These are phyloP conservation scores for Cladopsammia gracilis DNA, from an alignment of 64 coral and sea anemone species.

Conservation along the genomic window DNA sequence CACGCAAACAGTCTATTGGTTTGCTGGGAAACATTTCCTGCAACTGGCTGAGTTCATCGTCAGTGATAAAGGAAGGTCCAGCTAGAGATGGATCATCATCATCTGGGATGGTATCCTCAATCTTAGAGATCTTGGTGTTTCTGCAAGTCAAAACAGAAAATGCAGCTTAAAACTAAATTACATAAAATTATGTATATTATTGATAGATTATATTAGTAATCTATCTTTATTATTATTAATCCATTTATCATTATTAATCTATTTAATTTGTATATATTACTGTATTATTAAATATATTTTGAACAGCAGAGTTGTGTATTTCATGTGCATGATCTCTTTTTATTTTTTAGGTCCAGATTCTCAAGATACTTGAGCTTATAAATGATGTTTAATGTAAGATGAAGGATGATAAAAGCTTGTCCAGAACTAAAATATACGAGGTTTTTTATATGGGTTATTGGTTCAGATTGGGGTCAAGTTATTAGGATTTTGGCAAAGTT, in stretches of 20 bases:
- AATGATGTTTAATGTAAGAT: conserved; percentile 18
- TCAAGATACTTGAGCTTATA: conserved; percentile 7
- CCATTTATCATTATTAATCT: too few species aligned
- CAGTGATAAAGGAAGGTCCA: conserved; percentile 14
- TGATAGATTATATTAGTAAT: too few species aligned
- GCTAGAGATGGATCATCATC: conserved; percentile 20
- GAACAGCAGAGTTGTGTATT: not conserved
- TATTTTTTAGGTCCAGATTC: not conserved
- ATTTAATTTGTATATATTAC: too few species aligned
- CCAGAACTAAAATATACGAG: not conserved
- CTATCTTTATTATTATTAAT: too few species aligned
- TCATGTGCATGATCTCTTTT: not conserved
- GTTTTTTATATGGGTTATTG: not conserved
- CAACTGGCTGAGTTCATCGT: conserved; percentile 1
- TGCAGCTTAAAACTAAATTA: not conserved
- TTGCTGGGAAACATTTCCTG: conserved; percentile 45
- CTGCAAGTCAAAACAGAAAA: conserved; percentile 14
- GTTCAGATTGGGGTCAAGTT: not conserved
- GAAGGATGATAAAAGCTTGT: conserved; percentile 22
- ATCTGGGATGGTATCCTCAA: conserved; percentile 4
- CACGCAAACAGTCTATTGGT: not conserved
- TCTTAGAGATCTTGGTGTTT: conserved; percentile 9
- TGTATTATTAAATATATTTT: too few species aligned
- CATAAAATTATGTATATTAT: too few species aligned
- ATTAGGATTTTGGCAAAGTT: too few species aligned